Evolutionary conservation across 2,797 vertebrate genomes (phyloP), one percentile per base, ranked within the genome.

Genomic region (Florisuga fusca): DNA sequence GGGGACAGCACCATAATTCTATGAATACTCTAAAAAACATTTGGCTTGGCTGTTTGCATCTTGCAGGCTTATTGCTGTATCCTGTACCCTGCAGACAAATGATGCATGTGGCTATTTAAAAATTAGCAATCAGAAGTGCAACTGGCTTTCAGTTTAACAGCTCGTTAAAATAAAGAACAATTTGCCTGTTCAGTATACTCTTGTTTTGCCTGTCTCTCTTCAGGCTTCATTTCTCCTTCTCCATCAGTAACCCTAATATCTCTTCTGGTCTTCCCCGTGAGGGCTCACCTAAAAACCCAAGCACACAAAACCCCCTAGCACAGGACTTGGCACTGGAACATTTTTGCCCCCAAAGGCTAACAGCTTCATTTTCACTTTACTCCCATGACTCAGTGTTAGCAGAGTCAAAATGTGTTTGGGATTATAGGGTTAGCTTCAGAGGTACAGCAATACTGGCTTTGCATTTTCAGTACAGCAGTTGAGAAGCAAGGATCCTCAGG

Each of bases 241-340:
- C n/a, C 50, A 41, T 74, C 59, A 75, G 46, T 75, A 93, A 51
- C 50, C 26, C 20, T 38, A 31, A 58, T 18, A 33, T 68, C 21
- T 13, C 20, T 29, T 41, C 33, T 0, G 2, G 16, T 43, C 15
- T 53, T 27, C 12, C 23, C 19, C 0, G 1, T 7, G 23, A 59
- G 66, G 21, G 6, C 19, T 36, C 27, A 7, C 43, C 41, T 57
- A 5, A 45, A 26, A 50, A 64, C 54, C 3, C 16, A 27, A 61
- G 7, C 20, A 3, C 27, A 2, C 33, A 6, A 1, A 14, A 6
- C 15, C 25, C 10, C 2, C 54, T 20, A 17, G 20, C 26, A 21
- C 26, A 43, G 46, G 1, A 1, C n/a, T 85, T 73, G 50, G 50
- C 18, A 4, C 19, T 45, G 34, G 19, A 17, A 12, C 1, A 0